These are phyloP conservation scores for Struthidea cinerea DNA, from an alignment of 2,113 vertebrate species.

Conservation along the genomic window DNA sequence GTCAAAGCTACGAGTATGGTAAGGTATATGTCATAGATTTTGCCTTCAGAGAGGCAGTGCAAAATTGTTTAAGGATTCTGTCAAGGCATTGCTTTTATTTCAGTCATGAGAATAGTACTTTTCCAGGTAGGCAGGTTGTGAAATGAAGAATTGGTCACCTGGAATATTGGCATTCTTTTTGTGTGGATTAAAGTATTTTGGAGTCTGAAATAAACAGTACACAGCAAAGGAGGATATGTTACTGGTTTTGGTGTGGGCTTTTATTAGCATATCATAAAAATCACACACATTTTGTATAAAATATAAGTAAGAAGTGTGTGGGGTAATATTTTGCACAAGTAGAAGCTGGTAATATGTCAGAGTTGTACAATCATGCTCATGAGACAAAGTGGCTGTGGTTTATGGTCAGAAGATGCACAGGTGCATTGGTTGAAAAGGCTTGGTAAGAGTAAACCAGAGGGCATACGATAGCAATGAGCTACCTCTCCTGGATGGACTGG, in stretches of 20 bases:
- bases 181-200: neutral
- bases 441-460: neutral
- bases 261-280: neutral
- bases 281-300: neutral
- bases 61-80: neutral
- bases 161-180: neutral
- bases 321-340: neutral
- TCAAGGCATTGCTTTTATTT: neutral
- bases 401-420: neutral
- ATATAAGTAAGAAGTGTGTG: neutral
- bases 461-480: neutral
- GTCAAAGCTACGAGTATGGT: conserved; percentile 88
- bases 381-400: neutral
- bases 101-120: neutral
- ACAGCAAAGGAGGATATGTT: neutral
- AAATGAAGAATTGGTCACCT: neutral
- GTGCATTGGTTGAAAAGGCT: neutral
- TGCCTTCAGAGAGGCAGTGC: neutral
- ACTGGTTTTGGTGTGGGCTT: neutral
- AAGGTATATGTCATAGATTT: conserved; percentile 61
- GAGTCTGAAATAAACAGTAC: neutral
- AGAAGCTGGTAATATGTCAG: neutral
- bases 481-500: neutral
- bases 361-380: neutral
- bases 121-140: neutral